Evolutionary conservation across 2,113 vertebrate species (phyloP), one percentile per base, ranked within the genome.

Genomic region (Nerophis ophidion): DNA sequence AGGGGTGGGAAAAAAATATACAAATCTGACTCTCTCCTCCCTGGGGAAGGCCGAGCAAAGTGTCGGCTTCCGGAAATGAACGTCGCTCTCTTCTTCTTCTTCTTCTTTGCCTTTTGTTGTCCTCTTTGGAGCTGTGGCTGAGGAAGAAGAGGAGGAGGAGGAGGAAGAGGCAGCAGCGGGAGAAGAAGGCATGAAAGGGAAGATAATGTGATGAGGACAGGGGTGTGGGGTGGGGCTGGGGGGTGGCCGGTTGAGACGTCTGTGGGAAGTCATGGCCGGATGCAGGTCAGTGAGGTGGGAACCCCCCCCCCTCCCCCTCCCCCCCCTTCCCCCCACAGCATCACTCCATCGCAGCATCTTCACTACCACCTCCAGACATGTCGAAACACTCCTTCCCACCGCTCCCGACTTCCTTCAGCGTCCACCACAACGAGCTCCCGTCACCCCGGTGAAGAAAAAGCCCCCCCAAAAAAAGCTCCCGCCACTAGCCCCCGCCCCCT

Each of bases 1-100:
- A 71, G 77, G 79, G 68, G 67, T 60, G 54, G 64, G 47, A 60
- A 66, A 51, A 63, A 60, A 71, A 65, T 66, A 47, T 48, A 76
- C 10, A 53, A 76, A 84, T 86, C 72, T 81, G 81, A 76, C 82
- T 82, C 83, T 84, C 86, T 85, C 83, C 75, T 79, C 77, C 85
- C 81, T 67, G 64, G 81, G 88, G 82, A 85, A 82, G 45, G 69
- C 74, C 61, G 65, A 65, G 75, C 81, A 82, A 79, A 86, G 82
- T 77, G 78, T 66, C 86, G 76, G 84, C 87, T 89, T 84, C 88
- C 86, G 85, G 88, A 89, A 89, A 84, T 65, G 69, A 85, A 79
- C 26, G 63, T 36, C 62, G 53, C 83, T 68, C 60, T 26, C 53
- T 63, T 72, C 76, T 26, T 81, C 78, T 61, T 74, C 79, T 81